phyloP scores from a whole-genome alignment of 2,113 vertebrate genomes.

The Ciconia boyciana region DNA sequence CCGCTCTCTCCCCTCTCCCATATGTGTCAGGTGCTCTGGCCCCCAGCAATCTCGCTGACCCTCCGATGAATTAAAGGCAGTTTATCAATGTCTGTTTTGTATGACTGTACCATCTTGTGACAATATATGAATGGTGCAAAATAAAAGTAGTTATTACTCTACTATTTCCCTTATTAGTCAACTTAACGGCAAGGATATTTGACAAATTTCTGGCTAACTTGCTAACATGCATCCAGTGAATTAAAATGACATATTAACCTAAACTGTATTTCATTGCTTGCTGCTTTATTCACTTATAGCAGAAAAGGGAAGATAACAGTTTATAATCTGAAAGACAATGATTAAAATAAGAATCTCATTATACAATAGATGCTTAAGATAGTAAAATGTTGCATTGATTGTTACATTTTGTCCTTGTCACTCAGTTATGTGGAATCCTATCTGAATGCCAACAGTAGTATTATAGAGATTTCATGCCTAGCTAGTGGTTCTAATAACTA shows the following conservation, averaged over 20 bases:
- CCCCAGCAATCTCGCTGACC: not conserved
- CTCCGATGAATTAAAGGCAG: not conserved
- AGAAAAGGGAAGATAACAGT: not conserved
- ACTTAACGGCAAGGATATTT: not conserved
- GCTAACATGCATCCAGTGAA: not conserved
- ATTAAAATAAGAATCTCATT: not conserved
- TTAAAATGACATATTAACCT: not conserved
- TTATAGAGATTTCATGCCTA: not conserved
- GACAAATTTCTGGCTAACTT: not conserved
- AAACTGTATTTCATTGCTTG: not conserved
- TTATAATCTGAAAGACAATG: not conserved
- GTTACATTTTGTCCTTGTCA: not conserved
- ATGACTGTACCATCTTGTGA: not conserved
- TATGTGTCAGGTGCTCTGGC: not conserved
- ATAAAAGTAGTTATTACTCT: not conserved
- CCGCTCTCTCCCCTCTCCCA: not conserved
- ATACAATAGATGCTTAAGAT: not conserved
- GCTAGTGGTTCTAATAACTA: not conserved
- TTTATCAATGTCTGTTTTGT: not conserved
- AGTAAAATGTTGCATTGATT: not conserved
- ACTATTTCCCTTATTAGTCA: not conserved
- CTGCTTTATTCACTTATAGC: not conserved
- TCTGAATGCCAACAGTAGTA: not conserved
- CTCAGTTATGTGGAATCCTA: not conserved
- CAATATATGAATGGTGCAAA: not conserved